Base-by-base conservation (phyloP, 1,140 invertebrate species). In the Drosophila simulans region DNA sequence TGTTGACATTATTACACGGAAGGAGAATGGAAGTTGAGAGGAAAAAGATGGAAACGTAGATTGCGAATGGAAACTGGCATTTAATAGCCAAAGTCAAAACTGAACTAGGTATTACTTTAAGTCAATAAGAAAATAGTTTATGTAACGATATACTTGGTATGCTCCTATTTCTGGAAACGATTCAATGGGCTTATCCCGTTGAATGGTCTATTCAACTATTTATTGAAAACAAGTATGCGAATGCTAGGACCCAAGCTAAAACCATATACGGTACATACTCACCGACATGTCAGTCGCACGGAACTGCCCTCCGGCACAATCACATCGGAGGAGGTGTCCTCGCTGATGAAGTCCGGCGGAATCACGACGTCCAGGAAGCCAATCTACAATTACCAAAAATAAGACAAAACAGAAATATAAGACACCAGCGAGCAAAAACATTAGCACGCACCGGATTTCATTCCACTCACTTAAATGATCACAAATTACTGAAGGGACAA, bases 351-450 rank as follows among this genome's bases (percentile, higher is more conserved):
- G 91, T 97, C 97, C 8, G 97, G 97, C 8, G 97, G 96, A 77
- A 97, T 96, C 15, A 97, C 96, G 15, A 98, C 96, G 48, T 97
- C 95, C 75, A 98, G 93, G 81, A 94, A 94, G 11, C 96, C 96
- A 92, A 97, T 95, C 96, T 97, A 92, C 17, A 93, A 93, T 73
- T 39, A 20, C 17, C 93, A 93, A 77, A 49, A 46, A 48, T 48
- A 62, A 42, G 11, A 35, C n/a, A 20, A 43, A 54, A n/a, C 0
- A 15, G 13, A n/a, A 7, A 39, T 39, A 39, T 39, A 13, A 39
- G 37, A 39, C 12, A 39, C 11, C 11, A 39, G 37, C 4, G 12
- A 22, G 34, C 3, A 37, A 46, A 49, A 46, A 40, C 39, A 70
- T 58, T 70, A n/a, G 39, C 53, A 72, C 64, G 64, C 13, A 48